Evolutionary conservation across 2,113 vertebrate genomes (phyloP), one percentile per base, ranked within the genome.

Genomic region (Chaenocephalus aceratus): DNA sequence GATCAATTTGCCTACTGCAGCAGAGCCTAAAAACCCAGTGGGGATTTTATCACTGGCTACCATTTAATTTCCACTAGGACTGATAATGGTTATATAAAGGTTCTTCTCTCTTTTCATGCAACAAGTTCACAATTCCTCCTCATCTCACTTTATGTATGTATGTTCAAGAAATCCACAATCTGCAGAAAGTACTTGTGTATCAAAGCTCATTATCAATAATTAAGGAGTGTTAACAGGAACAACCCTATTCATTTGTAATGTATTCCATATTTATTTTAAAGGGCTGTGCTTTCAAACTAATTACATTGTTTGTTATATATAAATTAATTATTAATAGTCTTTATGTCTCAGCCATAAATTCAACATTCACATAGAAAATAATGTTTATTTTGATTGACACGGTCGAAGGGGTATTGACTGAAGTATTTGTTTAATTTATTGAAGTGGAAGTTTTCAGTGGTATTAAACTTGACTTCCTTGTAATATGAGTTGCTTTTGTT

Each of bases 1-100:
- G 36, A 62, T 62, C 26, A 15, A 10, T 67, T 62, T 82, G 21
- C 26, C 30, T 74, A 52, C 23, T 67, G 41, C 23, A 57, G 8
- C 18, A 12, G 13, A 53, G 57, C 41, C 15, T 18, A 30, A 56
- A 41, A 48, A 45, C 26, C 16, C 34, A 54, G n/a, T 5, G 34
- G 8, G 12, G 10, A 13, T 54, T 18, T 45, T 45, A 26, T 69
- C n/a, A 44, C 8, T 14, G 1, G 5, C 6, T 59, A 59, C 14
- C 57, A 1, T 54, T 53, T 44, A 54, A 44, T n/a, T 12, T 34
- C 2, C 51, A 4, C 34, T 10, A 6, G 9, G 51, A 11, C 65
- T 41, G 11, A 11, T 7, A 6, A 67, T 36, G 49, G 5, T n/a
- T 6, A 12, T 66, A n/a, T 53, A 2, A 30, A 44, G 16, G 34